Base-by-base conservation (phyloP, 2,888 invertebrate species). In the Lasioglossum villosulum region DNA sequence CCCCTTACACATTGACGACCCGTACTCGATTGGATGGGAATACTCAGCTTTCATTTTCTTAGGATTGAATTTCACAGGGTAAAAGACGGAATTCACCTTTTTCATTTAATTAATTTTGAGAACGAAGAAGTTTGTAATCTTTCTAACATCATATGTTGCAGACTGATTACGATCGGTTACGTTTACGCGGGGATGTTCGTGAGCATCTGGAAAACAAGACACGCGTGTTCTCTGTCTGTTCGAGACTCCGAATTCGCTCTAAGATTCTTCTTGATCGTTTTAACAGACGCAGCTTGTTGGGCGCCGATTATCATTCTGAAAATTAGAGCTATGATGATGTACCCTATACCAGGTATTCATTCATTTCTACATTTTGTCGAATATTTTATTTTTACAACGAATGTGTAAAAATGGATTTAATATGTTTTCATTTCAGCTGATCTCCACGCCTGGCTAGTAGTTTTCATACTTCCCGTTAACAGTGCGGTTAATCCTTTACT, bases 261-360 rank as follows among this genome's bases (percentile, higher is more conserved):
- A 37, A 95, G 96, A 86, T 97, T 97, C 93, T 97, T 97, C 92
- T 96, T 97, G 91, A 97, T 97, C 88, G 97, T 97, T 0, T 92
- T 97, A 42, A 97, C 97, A 1, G 97, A 97, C 92, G 96, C 96
- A n/a, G 93, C 96, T 78, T 97, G 97, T 92, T 97, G 97, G 97
- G 96, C 96, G 23, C 97, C 97, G 12, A 97, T 97, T 76, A 96
- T 97, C 59, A 92, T 96, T 42, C 95, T 97, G 82, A 97, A 97
- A 94, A 95, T 96, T 73, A 94, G 96, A 86, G 97, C 97, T 4
- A 96, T 97, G 87, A 89, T 92, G 88, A 91, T 93, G 52, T 94
- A 94, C 82, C 94, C 94, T 1, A 93, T 95, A 19, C 87, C 94
- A 82, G 95, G 97, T 52, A n/a, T 52, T n/a, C 1, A 3, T 10